These are phyloP conservation scores for Chrysolina americana DNA, from an alignment of 2,888 invertebrate species.

Conservation along the genomic window DNA sequence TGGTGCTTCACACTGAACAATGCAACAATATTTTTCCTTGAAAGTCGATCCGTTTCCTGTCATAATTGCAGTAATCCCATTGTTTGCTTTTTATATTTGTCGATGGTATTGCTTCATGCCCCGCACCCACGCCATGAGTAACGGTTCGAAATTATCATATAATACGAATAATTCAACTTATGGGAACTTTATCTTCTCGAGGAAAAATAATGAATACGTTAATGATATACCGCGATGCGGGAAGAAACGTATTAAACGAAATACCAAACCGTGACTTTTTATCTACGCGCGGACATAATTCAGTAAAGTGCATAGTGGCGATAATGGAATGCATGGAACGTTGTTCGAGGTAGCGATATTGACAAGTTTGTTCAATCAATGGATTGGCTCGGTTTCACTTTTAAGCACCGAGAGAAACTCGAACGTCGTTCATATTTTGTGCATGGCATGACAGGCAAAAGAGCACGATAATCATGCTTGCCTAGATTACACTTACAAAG, in stretches of 20 bases:
- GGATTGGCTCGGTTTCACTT: too few species aligned
- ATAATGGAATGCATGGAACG: not conserved
- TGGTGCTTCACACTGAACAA: slow-evolving; percentile 10
- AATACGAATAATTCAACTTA: slow-evolving; percentile 34
- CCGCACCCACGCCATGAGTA: slow-evolving; percentile 30
- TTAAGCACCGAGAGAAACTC: too few species aligned
- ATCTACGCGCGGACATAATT: not conserved
- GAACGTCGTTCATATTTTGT: too few species aligned
- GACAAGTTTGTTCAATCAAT: too few species aligned
- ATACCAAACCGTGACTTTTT: slow-evolving; percentile 18
- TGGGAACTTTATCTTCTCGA: slow-evolving; percentile 19
- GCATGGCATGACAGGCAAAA: too few species aligned
- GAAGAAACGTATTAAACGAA: slow-evolving; percentile 19
- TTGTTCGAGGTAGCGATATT: not conserved
- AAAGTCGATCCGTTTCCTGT: slow-evolving; percentile 23
- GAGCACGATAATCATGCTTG: too few species aligned
- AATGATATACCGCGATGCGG: slow-evolving; percentile 7
- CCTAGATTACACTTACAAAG: too few species aligned
- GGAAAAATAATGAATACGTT: not conserved
- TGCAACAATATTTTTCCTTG: slow-evolving; percentile 32
- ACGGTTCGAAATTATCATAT: slow-evolving; percentile 39
- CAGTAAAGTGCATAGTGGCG: slow-evolving; percentile 8
- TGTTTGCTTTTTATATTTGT: slow-evolving; percentile 30
- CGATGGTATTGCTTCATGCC: slow-evolving; percentile 23
- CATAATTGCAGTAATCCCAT: slow-evolving; percentile 31